Base-by-base conservation (phyloP, 1,140 invertebrate species). In the Conus betulinus region DNA sequence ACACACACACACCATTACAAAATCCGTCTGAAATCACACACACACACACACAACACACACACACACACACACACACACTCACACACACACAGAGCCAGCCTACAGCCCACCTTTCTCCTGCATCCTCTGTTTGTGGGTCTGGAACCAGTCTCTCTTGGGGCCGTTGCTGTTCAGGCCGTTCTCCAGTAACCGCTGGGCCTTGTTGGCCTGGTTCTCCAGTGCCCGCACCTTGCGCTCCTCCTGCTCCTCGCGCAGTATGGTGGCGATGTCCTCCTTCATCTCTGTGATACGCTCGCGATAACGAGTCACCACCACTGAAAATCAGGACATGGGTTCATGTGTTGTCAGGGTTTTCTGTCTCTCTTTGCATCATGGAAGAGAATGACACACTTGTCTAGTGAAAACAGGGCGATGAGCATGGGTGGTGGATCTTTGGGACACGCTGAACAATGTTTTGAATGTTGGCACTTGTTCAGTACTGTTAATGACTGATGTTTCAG, bases 191-290 rank as follows among this genome's bases (percentile, higher is more conserved):
- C 97, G 97, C 93, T 98, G 97, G 0, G 97, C 96, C 92, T 97
- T 97, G 86, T 97, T 97, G 0, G 97, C 96, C 94, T 98, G 97
- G 91, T 98, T 98, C 95, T 99, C 98, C 89, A 97, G 96, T 92
- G 97, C 97, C 23, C 97, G 96, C 71, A 99, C 92, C 93, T 98
- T 96, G 85, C 97, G 97, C 92, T 99, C 98, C 20, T 97, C 97
- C 92, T 97, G 97, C 95, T 99, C 98, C 92, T 99, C 97, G 82
- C 97, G 95, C 15, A 98, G 95, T 85, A 99, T 98, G 85, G 96
- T 96, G 88, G 97, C 96, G 13, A 99, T 97, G 91, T 98, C 97
- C 0, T 96, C 95, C 93, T 98, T 97, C 5, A 99, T 92, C 0
- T 95, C 95, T 5, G 96, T 95, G 20, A 99, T 95, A 93, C 97